phyloP scores from a whole-genome alignment of 2,797 vertebrate species.

The Sebastes diploproa region DNA sequence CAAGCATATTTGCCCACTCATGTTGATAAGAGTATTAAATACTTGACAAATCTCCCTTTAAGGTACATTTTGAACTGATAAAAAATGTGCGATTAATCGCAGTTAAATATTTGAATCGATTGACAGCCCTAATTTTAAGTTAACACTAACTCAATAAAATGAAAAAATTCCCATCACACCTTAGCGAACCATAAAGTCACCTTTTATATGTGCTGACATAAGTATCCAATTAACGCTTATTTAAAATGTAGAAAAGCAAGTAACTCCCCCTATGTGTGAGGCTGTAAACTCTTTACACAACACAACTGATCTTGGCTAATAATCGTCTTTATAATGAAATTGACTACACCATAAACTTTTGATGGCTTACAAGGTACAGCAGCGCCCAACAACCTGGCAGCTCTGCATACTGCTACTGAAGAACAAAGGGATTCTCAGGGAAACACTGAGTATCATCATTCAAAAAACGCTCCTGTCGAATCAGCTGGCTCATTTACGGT shows the following conservation, averaged over 20 bases:
- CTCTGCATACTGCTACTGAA: neutral
- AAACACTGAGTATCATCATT: slow-evolving; percentile 1
- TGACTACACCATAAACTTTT: neutral
- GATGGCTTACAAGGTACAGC: neutral
- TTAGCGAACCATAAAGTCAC: neutral
- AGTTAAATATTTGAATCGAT: no score
- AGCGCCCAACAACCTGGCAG: neutral
- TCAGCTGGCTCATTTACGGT: slow-evolving; percentile 10
- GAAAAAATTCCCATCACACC: neutral
- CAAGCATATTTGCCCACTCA: no score
- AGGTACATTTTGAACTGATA: no score
- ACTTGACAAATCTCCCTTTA: no score
- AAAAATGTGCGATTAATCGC: no score
- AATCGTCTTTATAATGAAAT: slow-evolving; percentile 1
- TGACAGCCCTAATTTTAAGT: no score
- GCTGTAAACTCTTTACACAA: slow-evolving; percentile 11
- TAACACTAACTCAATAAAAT: neutral
- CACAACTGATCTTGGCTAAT: neutral
- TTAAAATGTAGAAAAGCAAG: neutral
- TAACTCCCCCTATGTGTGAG: neutral
- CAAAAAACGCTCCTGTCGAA: neutral
- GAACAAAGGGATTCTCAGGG: neutral
- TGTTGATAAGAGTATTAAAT: no score
- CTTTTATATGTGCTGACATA: neutral
- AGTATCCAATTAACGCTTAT: neutral